Conservation (phyloP, 2,888 invertebrate species). For the Nomada fucata region DNA sequence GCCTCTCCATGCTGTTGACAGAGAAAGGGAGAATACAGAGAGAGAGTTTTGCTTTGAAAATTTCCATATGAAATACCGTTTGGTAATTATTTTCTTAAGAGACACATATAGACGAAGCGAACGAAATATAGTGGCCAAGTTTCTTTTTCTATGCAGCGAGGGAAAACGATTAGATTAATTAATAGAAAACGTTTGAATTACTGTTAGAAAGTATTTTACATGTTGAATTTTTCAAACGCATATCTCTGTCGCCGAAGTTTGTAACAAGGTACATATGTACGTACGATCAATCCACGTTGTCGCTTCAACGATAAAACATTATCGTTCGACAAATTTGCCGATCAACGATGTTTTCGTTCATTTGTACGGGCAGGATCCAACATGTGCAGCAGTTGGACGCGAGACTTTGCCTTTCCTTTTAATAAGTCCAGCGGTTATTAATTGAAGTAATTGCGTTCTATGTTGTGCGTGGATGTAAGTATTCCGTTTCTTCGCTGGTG, state of each 20-base stretch:
- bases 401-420: not conserved
- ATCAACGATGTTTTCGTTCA: not conserved
- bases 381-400: slow-evolving; percentile 1
- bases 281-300: not conserved
- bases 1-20: slow-evolving; percentile 64
- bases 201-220: not conserved
- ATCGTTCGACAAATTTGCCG: slow-evolving; percentile 5
- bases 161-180: not conserved
- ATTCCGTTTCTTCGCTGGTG: not conserved
- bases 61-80: slow-evolving; percentile 13
- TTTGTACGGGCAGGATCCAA: not conserved
- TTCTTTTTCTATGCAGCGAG: not conserved
- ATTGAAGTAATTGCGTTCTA: slow-evolving; percentile 1
- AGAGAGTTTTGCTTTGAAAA: slow-evolving; percentile 22
- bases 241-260: not conserved
- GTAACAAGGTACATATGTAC: not conserved
- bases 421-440: not conserved
- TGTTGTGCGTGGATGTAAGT: not conserved
- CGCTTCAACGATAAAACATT: slow-evolving; percentile 26
- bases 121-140: not conserved
- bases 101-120: too few relatives aligned
- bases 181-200: not conserved
- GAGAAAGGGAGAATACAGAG: slow-evolving; percentile 50
- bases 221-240: not conserved
- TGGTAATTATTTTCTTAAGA: too few relatives aligned